Base-by-base conservation (phyloP, 2,797 vertebrate species). In the Eutrigla gurnardus region DNA sequence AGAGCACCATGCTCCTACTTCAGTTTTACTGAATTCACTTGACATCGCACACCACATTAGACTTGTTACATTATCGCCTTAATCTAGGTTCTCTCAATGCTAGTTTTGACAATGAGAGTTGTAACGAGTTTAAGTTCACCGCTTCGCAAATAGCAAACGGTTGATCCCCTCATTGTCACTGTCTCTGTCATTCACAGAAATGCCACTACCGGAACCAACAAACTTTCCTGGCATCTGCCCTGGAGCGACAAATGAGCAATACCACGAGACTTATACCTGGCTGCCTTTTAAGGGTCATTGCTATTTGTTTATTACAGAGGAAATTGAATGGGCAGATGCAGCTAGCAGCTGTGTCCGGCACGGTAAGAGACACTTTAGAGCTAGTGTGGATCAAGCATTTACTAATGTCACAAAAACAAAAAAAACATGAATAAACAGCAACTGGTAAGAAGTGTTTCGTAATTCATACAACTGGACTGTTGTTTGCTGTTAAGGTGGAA, bases 271-370 rank as follows among this genome's bases (percentile, higher is more conserved):
- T 35, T 78, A 70, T 2, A 71, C 92, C 0, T 99, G 98, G 98
- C 71, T 97, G 57, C 96, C 98, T 35, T 98, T 92, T 80, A 94
- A 90, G 60, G 91, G 92, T 17, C 85, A 96, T 60, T 99, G 98
- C 68, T 99, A 99, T 81, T 86, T 95, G 57, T 92, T 98, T 57
- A 77, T 96, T 57, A 92, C 92, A 7, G 91, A 95, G 0, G 85
- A 84, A 60, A 85, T 90, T 3, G 92, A 93, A 68, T 99, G 97
- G 97, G 81, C 95, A 37, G 87, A 94, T 33, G 96, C 97, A 3
- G 95, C 94, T 14, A 89, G 93, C 72, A 93, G 92, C 79, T 97
- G 97, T 81, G 89, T 91, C 49, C 81, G 91, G 49, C 89, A 95
- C 59, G 96, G 98, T 98, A 86, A 91, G 91, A 57, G 7, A 61